phyloP scores from a whole-genome alignment of 2,113 vertebrate genomes.

The Thomomys bottae region DNA sequence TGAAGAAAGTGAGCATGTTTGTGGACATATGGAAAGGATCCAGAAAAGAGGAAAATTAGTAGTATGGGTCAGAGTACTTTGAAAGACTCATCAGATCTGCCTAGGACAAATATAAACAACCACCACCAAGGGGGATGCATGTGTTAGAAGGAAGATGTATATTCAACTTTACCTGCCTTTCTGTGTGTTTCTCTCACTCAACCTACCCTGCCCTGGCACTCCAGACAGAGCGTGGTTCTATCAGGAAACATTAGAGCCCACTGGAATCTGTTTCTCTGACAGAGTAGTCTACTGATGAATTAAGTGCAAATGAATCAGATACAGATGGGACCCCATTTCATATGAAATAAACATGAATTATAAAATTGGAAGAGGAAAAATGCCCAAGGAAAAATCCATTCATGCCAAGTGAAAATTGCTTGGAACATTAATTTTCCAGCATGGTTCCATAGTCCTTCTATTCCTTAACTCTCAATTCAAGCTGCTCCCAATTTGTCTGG shows the following conservation, averaged over 20 bases:
- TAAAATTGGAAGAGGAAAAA: conserved; percentile 65
- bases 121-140: no score
- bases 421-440: conserved; percentile 60
- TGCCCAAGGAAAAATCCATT: conserved; percentile 62
- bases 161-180: not conserved
- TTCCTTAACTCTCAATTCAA: conserved; percentile 29
- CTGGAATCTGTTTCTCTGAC: conserved; percentile 19
- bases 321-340: conserved; percentile 68
- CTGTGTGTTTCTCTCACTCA: not conserved
- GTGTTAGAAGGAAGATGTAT: not conserved
- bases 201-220: not conserved
- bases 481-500: conserved; percentile 32
- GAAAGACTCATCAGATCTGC: not conserved
- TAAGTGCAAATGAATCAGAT: conserved; percentile 73
- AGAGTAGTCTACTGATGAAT: conserved; percentile 59
- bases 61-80: not conserved
- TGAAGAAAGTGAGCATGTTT: not conserved
- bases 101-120: not conserved
- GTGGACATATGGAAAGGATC: not conserved
- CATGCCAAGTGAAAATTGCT: conserved; percentile 65
- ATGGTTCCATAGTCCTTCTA: conserved; percentile 36
- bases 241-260: not conserved
- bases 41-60: not conserved
- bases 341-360: conserved; percentile 74
- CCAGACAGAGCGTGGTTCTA: not conserved